Evolutionary conservation across 2,113 vertebrate genomes (phyloP).

Genomic region (Fukomys damarensis): DNA sequence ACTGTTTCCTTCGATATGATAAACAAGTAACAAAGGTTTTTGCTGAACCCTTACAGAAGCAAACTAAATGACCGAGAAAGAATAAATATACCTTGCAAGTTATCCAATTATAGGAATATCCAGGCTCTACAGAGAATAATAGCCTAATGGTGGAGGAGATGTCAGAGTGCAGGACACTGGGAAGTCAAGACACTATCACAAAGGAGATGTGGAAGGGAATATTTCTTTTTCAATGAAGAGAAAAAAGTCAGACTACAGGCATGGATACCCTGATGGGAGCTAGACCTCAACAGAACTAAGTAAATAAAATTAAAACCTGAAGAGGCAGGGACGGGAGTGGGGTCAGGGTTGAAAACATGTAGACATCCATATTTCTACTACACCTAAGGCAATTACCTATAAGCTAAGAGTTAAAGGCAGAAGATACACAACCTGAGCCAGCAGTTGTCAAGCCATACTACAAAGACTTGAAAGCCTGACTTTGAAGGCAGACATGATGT

Average conservation of each 20-base stretch:
- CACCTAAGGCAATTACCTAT: neutral
- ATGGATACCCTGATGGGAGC: neutral
- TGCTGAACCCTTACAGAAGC: neutral
- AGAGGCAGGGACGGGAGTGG: neutral
- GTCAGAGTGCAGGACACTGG: neutral
- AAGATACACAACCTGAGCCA: neutral
- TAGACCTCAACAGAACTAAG: neutral
- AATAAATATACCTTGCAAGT: neutral
- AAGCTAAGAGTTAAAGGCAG: neutral
- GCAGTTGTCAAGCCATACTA: neutral
- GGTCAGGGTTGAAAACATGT: neutral
- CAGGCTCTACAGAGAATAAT: neutral
- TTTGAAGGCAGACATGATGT: neutral
- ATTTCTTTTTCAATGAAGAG: neutral
- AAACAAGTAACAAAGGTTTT: neutral
- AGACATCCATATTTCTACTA: neutral
- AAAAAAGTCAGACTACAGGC: neutral
- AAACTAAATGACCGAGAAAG: neutral
- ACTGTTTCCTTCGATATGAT: conserved; percentile 27
- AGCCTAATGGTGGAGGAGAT: neutral
- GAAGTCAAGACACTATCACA: neutral
- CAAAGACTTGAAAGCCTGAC: neutral
- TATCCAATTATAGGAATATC: neutral
- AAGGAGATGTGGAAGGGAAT: neutral
- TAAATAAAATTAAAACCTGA: neutral